phyloP scores from a whole-genome alignment of 2,797 vertebrate species.

The Sebastes cheni region DNA sequence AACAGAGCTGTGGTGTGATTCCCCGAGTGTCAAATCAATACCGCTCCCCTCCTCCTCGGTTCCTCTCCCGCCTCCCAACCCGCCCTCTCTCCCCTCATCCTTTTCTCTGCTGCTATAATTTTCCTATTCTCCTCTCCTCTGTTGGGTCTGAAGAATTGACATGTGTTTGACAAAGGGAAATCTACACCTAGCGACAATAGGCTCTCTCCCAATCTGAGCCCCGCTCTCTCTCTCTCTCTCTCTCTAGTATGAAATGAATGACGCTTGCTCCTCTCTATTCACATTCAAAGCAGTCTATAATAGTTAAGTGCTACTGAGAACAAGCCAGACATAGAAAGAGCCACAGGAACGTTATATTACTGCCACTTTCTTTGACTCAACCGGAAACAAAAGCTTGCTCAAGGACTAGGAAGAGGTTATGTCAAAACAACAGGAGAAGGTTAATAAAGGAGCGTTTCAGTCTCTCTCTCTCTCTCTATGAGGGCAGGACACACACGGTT shows the following conservation, averaged over 20 bases:
- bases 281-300: slow-evolving; percentile 76
- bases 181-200: slow-evolving; percentile 76
- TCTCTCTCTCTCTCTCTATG: slow-evolving; percentile 1
- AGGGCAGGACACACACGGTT: slow-evolving; percentile 9
- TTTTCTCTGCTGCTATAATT: slow-evolving; percentile 71
- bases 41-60: slow-evolving; percentile 57
- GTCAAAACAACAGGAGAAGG: slow-evolving; percentile 63
- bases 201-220: slow-evolving; percentile 47
- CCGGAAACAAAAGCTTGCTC: slow-evolving; percentile 53
- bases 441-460: slow-evolving; percentile 56
- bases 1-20: slow-evolving; percentile 79
- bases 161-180: slow-evolving; percentile 80
- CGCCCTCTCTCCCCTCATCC: slow-evolving; percentile 57
- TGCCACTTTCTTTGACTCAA: slow-evolving; percentile 61
- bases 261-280: slow-evolving; percentile 70
- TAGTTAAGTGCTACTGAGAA: slow-evolving; percentile 69
- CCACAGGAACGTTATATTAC: slow-evolving; percentile 54
- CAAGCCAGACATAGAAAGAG: slow-evolving; percentile 61
- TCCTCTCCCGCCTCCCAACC: slow-evolving; percentile 48
- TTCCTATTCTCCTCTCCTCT: slow-evolving; percentile 74
- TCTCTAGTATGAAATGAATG: slow-evolving; percentile 67
- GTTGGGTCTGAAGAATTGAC: slow-evolving; percentile 76
- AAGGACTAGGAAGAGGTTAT: slow-evolving; percentile 51
- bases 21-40: slow-evolving; percentile 81
- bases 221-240: neutral